phyloP scores from a whole-genome alignment of 2,113 vertebrate species.

The Sturnira hondurensis region DNA sequence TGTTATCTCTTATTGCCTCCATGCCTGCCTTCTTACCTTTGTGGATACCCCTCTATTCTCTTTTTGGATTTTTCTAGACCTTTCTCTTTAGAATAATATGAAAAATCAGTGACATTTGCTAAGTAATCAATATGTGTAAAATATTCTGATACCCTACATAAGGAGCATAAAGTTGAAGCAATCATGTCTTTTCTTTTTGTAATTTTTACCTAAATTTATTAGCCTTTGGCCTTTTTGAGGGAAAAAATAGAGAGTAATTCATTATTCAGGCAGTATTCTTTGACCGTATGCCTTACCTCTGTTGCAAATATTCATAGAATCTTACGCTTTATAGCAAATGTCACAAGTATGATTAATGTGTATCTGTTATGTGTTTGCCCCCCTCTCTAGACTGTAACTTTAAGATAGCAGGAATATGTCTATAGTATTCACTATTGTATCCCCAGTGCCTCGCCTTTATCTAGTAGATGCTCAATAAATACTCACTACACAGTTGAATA shows the following conservation, averaged over 20 bases:
- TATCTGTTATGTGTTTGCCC: not conserved
- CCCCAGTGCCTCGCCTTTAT: not conserved
- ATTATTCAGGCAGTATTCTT: not conserved
- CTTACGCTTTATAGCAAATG: not conserved
- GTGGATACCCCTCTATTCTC: not conserved
- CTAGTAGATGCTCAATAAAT: not conserved
- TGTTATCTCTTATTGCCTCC: not conserved
- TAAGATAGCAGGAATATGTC: not conserved
- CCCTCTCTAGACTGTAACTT: not conserved
- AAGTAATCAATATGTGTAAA: not conserved
- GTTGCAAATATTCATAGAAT: not conserved
- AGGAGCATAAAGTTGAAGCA: not conserved
- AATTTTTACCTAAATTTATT: constrained; percentile 17
- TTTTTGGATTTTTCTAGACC: not conserved
- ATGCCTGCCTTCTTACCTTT: not conserved
- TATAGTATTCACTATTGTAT: not conserved
- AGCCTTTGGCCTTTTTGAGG: not conserved
- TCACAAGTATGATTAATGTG: not conserved
- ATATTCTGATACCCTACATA: not conserved
- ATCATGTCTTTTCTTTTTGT: not conserved
- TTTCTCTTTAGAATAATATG: not conserved
- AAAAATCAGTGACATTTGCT: not conserved
- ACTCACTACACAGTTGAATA: not conserved
- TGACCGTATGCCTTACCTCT: not conserved
- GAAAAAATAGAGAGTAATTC: not conserved